A percentile compares a stretch with the other conserved stretches of the same genome.
Conservation (phyloP, 2,888 invertebrate genomes). For the Eilema griseolum region DNA sequence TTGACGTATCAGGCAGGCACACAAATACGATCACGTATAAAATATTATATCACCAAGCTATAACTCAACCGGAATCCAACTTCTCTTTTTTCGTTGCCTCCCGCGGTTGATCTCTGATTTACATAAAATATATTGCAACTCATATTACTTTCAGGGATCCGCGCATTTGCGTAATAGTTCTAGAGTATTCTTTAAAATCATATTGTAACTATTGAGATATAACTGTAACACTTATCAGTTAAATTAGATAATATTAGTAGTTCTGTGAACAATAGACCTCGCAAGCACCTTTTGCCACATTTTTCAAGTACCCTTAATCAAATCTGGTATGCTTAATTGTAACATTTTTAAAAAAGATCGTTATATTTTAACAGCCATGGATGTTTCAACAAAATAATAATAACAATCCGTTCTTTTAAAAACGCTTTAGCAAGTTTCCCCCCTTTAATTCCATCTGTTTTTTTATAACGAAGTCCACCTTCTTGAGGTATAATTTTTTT, state of each 20-base stretch:
- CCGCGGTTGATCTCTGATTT: not conserved
- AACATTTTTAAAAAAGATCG: too few species aligned
- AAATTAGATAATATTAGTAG: not conserved
- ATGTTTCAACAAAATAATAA: too few species aligned
- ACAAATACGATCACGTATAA: constrained; percentile 19
- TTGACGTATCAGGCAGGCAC: constrained; percentile 5
- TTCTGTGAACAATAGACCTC: too few species aligned
- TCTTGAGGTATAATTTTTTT: too few species aligned
- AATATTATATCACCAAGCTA: constrained; percentile 26
- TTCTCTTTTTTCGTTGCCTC: not conserved
- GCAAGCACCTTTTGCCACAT: too few species aligned
- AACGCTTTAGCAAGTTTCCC: too few species aligned
- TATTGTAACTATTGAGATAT: not conserved
- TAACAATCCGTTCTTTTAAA: too few species aligned
- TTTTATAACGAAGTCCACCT: too few species aligned
- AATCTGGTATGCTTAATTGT: too few species aligned
- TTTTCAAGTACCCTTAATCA: too few species aligned
- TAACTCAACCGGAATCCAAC: constrained; percentile 5
- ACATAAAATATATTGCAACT: constrained; percentile 1
- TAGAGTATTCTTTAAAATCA: not conserved
- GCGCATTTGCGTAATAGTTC: not conserved
- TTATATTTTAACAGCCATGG: too few species aligned
- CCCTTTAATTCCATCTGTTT: too few species aligned
- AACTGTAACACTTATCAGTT: not conserved
- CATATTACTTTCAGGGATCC: not conserved